Conservation (phyloP, 2,797 vertebrate species). For the Choloepus didactylus region DNA sequence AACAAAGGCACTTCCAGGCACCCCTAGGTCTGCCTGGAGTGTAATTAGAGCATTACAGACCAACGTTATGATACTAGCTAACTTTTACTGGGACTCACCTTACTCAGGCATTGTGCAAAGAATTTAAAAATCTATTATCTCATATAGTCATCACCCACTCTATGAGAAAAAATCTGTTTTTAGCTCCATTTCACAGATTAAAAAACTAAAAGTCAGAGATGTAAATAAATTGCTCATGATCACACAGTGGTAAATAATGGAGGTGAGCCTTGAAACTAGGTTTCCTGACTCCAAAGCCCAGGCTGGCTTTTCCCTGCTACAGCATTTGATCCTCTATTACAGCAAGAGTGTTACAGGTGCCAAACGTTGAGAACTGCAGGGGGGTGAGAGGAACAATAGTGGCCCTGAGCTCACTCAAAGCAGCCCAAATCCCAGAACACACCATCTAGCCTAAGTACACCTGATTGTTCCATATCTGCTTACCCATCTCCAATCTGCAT, state of each 20-base stretch:
- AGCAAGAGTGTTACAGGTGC: neutral
- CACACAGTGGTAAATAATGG: neutral
- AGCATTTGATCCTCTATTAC: neutral
- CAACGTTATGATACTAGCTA: neutral
- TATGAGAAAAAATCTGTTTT: neutral
- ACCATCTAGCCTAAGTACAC: neutral
- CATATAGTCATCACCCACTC: neutral
- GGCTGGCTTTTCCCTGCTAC: neutral
- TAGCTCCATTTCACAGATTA: slow-evolving; percentile 38
- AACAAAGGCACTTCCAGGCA: neutral
- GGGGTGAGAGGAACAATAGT: neutral
- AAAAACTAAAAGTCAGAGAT: neutral
- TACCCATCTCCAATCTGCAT: neutral
- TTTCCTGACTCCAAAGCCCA: neutral
- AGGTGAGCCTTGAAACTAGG: neutral
- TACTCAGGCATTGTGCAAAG: neutral
- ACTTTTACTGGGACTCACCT: neutral
- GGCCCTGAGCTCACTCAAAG: neutral
- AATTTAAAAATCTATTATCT: neutral
- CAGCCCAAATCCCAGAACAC: neutral
- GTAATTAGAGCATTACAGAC: neutral
- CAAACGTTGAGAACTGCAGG: neutral
- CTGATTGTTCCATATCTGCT: neutral
- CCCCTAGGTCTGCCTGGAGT: neutral
- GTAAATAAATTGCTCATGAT: neutral